A percentile compares a stretch with the other conserved stretches of the same genome.
These are phyloP conservation scores for Drosophila athabasca DNA, from an alignment of 1,140 invertebrate species.

Conservation along the genomic window DNA sequence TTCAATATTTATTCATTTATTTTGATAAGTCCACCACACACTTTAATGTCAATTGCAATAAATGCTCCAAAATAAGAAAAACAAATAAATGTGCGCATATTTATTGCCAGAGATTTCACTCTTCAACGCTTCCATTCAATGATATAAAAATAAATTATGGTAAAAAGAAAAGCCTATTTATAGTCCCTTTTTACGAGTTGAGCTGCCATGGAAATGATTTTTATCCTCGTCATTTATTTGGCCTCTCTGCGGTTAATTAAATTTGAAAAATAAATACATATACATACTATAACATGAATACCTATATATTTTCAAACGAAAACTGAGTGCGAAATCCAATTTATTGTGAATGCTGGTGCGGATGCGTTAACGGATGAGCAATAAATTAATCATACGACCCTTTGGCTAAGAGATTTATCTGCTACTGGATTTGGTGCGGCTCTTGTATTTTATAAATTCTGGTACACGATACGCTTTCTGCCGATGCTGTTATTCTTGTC, in stretches of 20 bases:
- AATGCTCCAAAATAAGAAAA: background rate
- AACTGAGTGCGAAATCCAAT: conserved; percentile 15
- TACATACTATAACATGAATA: conserved; percentile 22
- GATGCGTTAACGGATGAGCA: conserved; percentile 20
- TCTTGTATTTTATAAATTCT: too few relatives aligned
- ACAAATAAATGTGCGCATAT: background rate
- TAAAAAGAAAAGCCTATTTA: conserved; percentile 25
- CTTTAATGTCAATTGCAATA: conserved; percentile 1
- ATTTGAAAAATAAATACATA: conserved; percentile 52
- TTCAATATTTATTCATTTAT: conserved; percentile 1
- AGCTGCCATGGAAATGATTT: conserved; percentile 21
- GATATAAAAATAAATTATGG: conserved; percentile 9
- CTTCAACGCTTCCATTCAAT: conserved; percentile 7
- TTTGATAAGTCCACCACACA: background rate
- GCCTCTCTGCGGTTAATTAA: conserved; percentile 50
- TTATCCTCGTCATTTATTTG: conserved; percentile 32
- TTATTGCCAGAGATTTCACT: conserved; percentile 5
- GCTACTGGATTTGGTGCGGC: background rate
- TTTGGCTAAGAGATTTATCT: conserved; percentile 3
- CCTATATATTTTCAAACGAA: conserved; percentile 24
- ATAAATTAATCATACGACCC: conserved; percentile 40
- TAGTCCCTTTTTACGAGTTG: conserved; percentile 8
- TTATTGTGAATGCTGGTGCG: background rate
- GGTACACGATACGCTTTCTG: too few relatives aligned
- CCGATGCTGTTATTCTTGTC: conserved; percentile 14